Evolutionary conservation across 2,888 invertebrate species (phyloP), one percentile per base, ranked within the genome.

Genomic region (Lobophora halterata): DNA sequence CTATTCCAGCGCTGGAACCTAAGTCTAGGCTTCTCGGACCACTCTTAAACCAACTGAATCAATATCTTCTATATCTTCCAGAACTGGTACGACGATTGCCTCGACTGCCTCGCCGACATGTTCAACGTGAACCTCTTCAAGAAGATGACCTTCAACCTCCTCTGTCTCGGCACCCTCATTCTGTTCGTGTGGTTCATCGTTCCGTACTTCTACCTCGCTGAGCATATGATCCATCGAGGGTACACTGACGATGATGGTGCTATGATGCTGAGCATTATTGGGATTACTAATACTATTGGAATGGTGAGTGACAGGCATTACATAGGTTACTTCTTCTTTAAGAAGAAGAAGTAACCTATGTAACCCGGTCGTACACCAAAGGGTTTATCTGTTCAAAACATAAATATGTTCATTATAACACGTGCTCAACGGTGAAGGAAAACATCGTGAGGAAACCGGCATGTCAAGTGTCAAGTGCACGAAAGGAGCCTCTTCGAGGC

Each of bases 151-250:
- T 96, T 95, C 77, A 88, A 94, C 49, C 88, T 95, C 25, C 91
- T 97, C 66, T 95, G 95, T 36, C 66, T 96, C 7, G 95, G 97
- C 33, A 97, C 97, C 51, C 92, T 97, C 56, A 89, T 97, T 33
- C 89, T 98, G 31, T 98, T 97, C 80, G 92, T 94, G 61, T 97
- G 97, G 95, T 95, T 95, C 78, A 97, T 98, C 65, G 95, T 98
- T 39, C 97, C 97, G 6, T 98, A 98, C 82, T 95, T 98, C 73
- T 98, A 97, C 79, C 88, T 97, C 46, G 94, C 95, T 34, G 97
- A 97, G 63, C 93, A 95, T 71, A 93, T 96, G 85, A 90, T 90
- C 17, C 71, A 79, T 0, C 88, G 91, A 46, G 91, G 91, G 1
- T 94, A 93, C 57, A 89, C 88, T 1, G 93, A 94, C 53, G 89